Evolutionary conservation across 2,888 invertebrate species (phyloP), one percentile per base, ranked within the genome.

Genomic region (Drosophila barbarae): DNA sequence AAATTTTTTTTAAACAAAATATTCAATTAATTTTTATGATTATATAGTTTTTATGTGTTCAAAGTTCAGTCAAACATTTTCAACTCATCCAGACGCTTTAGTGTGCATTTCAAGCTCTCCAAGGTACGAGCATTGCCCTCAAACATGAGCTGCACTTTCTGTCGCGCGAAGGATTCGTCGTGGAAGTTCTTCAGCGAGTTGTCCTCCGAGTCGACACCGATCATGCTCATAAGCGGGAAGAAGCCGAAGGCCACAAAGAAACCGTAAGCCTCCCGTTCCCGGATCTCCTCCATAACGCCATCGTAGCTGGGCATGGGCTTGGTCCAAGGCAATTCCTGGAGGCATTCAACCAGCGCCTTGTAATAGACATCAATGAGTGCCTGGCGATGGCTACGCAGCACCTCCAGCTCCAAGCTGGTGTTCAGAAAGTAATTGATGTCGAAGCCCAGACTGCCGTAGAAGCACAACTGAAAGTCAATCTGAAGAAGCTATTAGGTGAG

Each of bases 391-490:
- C 72, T 67, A 9, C 42, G 58, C 0, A 89, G 67, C 1, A 87
- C 87, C 18, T 88, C 84, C 32, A 87, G 70, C 30, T 87, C 81
- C 5, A 87, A 69, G 68, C 89, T 90, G 6, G 90, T 90, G 30
- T 87, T 87, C 0, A 90, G 68, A 39, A 90, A 90, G 61, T 90
- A 90, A 47, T 89, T 90, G 5, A 90, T 61, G 72, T 90, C 90
- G 15, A 89, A 86, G 5, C 89, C 90, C 8, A 87, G 82, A 51
- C 88, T 89, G n/a, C 86, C 84, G 46, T 87, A 89, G 53, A 85
- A 89, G 35, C 87, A 84, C 38, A 89, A 75, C 69, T 90, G 90
- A 41, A 89, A 90, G 63, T 90, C 90, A 38, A 90, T 88, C 89
- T 89, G 7, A 2, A 21, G 42, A 7, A 21, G 18, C 10, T 5